Conservation (phyloP, 2,797 vertebrate genomes). For the Smutsia temminckii region DNA sequence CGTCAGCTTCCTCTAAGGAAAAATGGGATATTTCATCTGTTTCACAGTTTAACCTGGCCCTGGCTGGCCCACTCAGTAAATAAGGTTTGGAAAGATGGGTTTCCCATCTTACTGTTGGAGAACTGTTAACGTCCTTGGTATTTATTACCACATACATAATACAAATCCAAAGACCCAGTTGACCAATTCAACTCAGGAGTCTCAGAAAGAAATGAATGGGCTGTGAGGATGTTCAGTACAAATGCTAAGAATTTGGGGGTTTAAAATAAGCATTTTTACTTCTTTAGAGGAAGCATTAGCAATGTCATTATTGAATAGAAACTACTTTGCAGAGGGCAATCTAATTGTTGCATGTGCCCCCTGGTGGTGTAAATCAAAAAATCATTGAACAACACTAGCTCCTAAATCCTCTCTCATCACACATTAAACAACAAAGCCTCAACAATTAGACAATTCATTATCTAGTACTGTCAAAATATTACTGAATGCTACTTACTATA, state of each 20-base stretch:
- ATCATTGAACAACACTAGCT: neutral
- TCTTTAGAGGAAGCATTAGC: neutral
- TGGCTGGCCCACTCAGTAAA: neutral
- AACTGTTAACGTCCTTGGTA: neutral
- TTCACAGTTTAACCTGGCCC: neutral
- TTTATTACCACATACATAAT: neutral
- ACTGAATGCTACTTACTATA: neutral
- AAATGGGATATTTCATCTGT: neutral
- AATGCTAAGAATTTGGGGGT: neutral
- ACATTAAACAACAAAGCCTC: neutral
- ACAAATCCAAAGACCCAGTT: neutral
- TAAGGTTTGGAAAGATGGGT: neutral
- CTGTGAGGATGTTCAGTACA: neutral
- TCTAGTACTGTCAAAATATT: neutral
- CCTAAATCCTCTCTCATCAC: neutral
- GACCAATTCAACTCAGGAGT: neutral
- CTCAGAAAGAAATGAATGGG: neutral
- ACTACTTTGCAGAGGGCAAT: neutral
- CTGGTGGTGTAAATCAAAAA: slow-evolving; percentile 25
- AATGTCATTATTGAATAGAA: neutral
- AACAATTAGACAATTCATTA: neutral
- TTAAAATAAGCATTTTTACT: neutral
- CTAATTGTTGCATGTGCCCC: slow-evolving; percentile 39
- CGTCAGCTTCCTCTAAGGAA: neutral
- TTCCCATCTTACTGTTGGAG: neutral